A percentile compares a stretch with the other conserved stretches of the same genome.
These are phyloP conservation scores for Lota lota DNA, from an alignment of 2,113 vertebrate species.

Conservation along the genomic window DNA sequence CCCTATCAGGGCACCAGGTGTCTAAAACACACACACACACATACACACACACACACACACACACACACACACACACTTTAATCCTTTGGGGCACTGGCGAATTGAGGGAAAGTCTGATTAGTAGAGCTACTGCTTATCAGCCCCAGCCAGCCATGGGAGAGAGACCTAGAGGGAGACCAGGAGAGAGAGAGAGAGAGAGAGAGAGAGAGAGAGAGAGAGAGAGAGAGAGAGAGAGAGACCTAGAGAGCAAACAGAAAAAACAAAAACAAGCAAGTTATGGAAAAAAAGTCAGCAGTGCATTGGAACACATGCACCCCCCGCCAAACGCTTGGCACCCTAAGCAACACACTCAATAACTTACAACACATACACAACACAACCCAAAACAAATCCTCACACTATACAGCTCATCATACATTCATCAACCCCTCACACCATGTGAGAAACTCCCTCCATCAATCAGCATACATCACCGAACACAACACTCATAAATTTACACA, in stretches of 20 bases:
- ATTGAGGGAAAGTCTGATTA: conserved; percentile 80
- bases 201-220: not conserved
- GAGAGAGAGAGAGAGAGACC: not conserved
- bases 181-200: not conserved
- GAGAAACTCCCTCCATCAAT: too few species aligned
- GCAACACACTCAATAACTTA: not conserved
- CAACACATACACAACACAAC: not conserved
- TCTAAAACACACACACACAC: conserved; percentile 15
- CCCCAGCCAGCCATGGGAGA: conserved; percentile 49
- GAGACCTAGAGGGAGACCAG: conserved; percentile 1
- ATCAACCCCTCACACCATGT: too few species aligned
- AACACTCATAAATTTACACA: too few species aligned
- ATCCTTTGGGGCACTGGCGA: conserved; percentile 69
- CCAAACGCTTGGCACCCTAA: too few species aligned
- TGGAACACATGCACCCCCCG: too few species aligned
- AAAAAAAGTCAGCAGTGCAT: too few species aligned
- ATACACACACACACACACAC: conserved; percentile 21
- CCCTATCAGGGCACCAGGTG: conserved; percentile 13
- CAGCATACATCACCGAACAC: too few species aligned
- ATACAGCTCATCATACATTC: too few species aligned
- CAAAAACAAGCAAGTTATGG: too few species aligned
- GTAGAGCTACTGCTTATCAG: conserved; percentile 70
- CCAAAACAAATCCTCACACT: not conserved
- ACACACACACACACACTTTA: conserved; percentile 40
- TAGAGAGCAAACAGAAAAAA: not conserved